Conservation (phyloP, 2,888 invertebrate species). For the Amphipyra tragopoginis region DNA sequence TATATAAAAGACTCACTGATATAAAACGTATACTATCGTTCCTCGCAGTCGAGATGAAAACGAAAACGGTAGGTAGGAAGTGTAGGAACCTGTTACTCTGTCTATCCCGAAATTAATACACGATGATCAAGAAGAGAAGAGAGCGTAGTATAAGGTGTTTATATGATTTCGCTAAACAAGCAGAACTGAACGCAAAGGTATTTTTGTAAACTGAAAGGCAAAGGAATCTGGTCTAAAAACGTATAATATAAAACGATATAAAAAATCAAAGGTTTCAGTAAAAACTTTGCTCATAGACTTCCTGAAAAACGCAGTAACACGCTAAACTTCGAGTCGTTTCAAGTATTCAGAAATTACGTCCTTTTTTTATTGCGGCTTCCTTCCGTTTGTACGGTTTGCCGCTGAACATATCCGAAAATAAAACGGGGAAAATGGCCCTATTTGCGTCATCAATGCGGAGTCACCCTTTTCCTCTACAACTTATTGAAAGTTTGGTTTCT, state of each 20-base stretch:
- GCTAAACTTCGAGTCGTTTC: constrained; percentile 30
- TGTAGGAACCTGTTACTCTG: too few species aligned
- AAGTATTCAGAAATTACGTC: constrained; percentile 39
- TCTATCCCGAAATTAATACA: too few species aligned
- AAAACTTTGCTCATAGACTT: constrained; percentile 19
- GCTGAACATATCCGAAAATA: constrained; percentile 38
- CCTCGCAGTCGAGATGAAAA: too few species aligned
- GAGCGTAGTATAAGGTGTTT: too few species aligned
- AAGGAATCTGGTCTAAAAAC: too few species aligned
- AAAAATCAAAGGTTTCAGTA: constrained; percentile 15
- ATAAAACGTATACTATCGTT: background rate
- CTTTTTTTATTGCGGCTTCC: constrained; percentile 42
- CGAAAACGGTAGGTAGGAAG: too few species aligned
- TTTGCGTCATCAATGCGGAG: background rate
- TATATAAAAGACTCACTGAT: constrained; percentile 29
- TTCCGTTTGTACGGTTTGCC: constrained; percentile 25
- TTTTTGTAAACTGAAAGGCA: too few species aligned
- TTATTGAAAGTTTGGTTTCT: constrained; percentile 22
- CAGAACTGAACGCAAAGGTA: too few species aligned
- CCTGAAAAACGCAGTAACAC: constrained; percentile 4
- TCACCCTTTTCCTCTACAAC: constrained; percentile 30
- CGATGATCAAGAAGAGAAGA: too few species aligned
- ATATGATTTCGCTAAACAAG: too few species aligned
- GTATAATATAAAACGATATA: too few species aligned
- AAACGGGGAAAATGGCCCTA: constrained; percentile 22